phyloP scores from a whole-genome alignment of 2,797 vertebrate genomes.

The Nyctalus aviator region DNA sequence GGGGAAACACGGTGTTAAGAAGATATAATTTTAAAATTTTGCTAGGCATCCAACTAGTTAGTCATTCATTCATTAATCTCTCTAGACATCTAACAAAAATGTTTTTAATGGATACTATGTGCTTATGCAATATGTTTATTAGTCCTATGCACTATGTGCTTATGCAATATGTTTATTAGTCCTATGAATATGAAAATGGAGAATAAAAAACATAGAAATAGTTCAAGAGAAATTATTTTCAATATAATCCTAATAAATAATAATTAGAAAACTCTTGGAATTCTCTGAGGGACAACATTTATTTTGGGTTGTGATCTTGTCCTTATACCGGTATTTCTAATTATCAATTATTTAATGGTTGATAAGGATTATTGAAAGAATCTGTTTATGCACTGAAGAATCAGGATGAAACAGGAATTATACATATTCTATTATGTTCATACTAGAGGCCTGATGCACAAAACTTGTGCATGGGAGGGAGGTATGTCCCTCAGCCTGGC shows the following conservation, averaged over 20 bases:
- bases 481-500: too few species aligned
- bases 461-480: too few species aligned
- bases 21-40: not conserved
- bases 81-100: not conserved
- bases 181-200: not conserved
- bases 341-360: not conserved
- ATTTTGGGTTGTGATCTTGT: not conserved
- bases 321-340: not conserved
- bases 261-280: not conserved
- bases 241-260: conserved; percentile 7
- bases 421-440: not conserved
- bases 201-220: not conserved
- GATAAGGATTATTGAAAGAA: not conserved
- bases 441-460: too few species aligned
- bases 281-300: not conserved
- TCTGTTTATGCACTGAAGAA: not conserved
- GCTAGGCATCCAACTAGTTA: not conserved
- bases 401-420: not conserved
- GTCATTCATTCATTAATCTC: not conserved
- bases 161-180: not conserved
- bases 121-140: not conserved
- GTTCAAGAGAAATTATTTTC: not conserved
- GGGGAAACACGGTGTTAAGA: not conserved
- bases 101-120: not conserved
- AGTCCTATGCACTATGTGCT: not conserved